phyloP scores from a whole-genome alignment of 2,113 vertebrate genomes.

The Calonectris borealis region DNA sequence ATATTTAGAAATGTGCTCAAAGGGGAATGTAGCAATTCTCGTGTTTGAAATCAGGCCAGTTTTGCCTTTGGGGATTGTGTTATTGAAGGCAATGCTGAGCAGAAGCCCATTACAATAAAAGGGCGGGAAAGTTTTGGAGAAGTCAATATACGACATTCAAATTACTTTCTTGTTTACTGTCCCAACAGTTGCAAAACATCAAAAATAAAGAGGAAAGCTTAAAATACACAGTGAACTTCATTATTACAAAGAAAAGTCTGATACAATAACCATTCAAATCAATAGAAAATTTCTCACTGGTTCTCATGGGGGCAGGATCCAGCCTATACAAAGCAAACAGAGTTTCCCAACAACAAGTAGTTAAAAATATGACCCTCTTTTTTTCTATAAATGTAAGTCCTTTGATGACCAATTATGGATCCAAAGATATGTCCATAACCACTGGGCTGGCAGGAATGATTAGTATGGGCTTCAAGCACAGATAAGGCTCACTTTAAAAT shows the following conservation, averaged over 20 bases:
- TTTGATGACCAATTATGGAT: not conserved
- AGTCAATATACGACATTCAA: not conserved
- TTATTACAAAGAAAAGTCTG: not conserved
- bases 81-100: not conserved
- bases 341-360: not conserved
- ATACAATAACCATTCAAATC: not conserved
- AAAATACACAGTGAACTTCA: not conserved
- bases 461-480: not conserved
- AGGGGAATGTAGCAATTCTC: not conserved
- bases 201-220: not conserved
- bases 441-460: not conserved
- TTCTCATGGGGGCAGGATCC: not conserved
- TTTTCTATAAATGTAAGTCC: not conserved
- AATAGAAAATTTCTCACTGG: not conserved
- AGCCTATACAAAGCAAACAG: not conserved
- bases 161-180: not conserved
- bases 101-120: not conserved
- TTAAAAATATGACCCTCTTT: not conserved
- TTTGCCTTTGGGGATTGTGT: not conserved
- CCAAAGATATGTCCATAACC: not conserved
- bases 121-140: not conserved
- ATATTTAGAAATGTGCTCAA: not conserved
- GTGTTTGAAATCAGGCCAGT: not conserved
- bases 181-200: not conserved
- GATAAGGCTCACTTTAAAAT: not conserved